Base-by-base conservation (phyloP, 2,113 vertebrate genomes). In the Smithornis capensis region DNA sequence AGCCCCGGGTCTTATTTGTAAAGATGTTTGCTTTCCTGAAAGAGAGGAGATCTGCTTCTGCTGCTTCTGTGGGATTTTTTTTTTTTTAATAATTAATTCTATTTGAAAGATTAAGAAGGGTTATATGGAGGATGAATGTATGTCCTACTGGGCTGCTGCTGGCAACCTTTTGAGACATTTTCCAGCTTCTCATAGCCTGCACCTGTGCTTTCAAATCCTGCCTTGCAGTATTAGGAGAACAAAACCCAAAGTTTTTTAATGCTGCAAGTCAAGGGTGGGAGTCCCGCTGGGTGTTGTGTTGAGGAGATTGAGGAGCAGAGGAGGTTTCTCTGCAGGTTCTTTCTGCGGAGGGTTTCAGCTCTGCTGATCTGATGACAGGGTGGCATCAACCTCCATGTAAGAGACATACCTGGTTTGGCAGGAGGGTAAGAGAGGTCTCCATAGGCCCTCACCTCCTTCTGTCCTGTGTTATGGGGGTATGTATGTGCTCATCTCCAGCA, bases 21-120 rank as follows among this genome's bases (percentile, higher is more conserved):
- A 95, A 97, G 81, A 95, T 96, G 91, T 95, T 96, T 91, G 92
- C 94, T 93, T 83, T 95, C 91, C 95, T 94, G 90, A 97, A 94
- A 92, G 86, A 79, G 71, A 89, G 12, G 71, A 94, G 88, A 90
- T 83, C 52, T 88, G 78, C n/a, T 96, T 78, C 69, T 88, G 81
- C 91, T 87, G 89, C 67, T 85, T 94, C 91, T 84, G 64, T 63
- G 85, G 80, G 62, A 35, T 42, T 50, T 69, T 53, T 69, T 63
- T 52, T 63, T 76, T 83, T 29, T 12, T 2, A 90, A 78, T 75
- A 93, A 91, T 93, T 92, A 95, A 95, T 94, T 95, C 64, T 92
- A 92, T 93, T 95, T 96, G 91, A 84, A 94, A 94, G 64, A 93
- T 95, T 91, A 70, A 89, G 68, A 93, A 74, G 65, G 68, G 69